Percentiles rank a stretch among this genome's conserved stretches.
These are phyloP conservation scores for Cheilosia soror DNA, from an alignment of 2,888 invertebrate species.

Conservation along the genomic window DNA sequence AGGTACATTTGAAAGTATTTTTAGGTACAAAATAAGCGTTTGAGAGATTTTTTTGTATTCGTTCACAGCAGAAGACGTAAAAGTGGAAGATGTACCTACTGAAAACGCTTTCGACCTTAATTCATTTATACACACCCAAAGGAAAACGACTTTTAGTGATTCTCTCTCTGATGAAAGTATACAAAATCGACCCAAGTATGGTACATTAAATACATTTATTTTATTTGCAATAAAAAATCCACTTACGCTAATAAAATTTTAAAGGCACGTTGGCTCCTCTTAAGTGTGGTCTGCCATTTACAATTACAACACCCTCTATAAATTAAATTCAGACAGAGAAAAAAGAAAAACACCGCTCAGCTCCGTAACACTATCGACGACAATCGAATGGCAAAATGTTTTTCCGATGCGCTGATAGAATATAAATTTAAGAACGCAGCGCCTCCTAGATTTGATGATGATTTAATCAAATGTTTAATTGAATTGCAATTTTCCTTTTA, in stretches of 20 bases:
- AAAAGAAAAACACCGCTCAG: background rate
- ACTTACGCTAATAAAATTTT: conserved; percentile 56
- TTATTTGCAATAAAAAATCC: conserved; percentile 67
- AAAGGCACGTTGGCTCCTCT: conserved; percentile 23
- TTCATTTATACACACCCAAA: conserved; percentile 1
- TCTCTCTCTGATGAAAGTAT: conserved; percentile 8
- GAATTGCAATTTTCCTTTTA: conserved; percentile 63
- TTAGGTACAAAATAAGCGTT: background rate
- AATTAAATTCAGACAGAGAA: conserved; percentile 17
- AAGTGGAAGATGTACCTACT: conserved; percentile 72
- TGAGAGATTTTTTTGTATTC: conserved; percentile 1
- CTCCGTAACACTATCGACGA: conserved; percentile 34
- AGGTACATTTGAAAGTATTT: background rate
- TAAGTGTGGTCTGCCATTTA: conserved; percentile 46
- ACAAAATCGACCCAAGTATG: conserved; percentile 25
- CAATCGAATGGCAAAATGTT: conserved; percentile 51
- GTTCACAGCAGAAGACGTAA: background rate
- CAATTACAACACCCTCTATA: conserved; percentile 54
- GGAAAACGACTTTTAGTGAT: conserved; percentile 33
- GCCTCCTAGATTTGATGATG: conserved; percentile 42
- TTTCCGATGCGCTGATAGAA: conserved; percentile 55
- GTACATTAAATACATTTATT: conserved; percentile 14
- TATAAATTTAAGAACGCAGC: conserved; percentile 53
- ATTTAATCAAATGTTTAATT: conserved; percentile 71
- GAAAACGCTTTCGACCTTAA: conserved; percentile 11